These are phyloP conservation scores for Stenoptilia bipunctidactyla DNA, from an alignment of 2,888 invertebrate species.

Conservation along the genomic window DNA sequence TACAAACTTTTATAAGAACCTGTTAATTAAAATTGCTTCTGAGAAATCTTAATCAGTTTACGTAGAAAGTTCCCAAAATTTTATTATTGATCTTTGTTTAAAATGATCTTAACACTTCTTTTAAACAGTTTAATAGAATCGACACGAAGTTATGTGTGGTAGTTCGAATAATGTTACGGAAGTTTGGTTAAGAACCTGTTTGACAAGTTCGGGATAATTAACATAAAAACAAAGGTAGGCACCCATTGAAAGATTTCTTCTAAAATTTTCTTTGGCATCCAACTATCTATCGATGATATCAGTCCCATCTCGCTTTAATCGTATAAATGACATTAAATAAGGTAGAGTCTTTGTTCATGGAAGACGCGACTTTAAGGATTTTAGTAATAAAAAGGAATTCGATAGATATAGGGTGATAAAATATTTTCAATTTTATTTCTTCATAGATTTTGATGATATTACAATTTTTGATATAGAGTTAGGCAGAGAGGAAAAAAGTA, in stretches of 20 bases:
- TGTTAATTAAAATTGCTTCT: slow-evolving; percentile 8
- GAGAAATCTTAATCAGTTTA: slow-evolving; percentile 9
- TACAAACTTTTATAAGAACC: not conserved
- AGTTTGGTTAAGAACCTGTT: slow-evolving; percentile 40
- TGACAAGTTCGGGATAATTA: slow-evolving; percentile 53
- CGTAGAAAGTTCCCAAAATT: slow-evolving; percentile 8
- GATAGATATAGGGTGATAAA: no score
- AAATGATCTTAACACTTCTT: not conserved
- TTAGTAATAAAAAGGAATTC: no score
- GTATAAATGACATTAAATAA: slow-evolving; percentile 67
- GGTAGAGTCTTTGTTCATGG: slow-evolving; percentile 32
- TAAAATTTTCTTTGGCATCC: slow-evolving; percentile 47
- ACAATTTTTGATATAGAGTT: no score
- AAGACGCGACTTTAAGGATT: slow-evolving; percentile 19
- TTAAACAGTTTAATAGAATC: not conserved
- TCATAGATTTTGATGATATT: no score
- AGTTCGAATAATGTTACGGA: slow-evolving; percentile 34
- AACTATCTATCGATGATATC: slow-evolving; percentile 55
- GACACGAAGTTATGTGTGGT: slow-evolving; percentile 1
- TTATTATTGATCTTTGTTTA: slow-evolving; percentile 8
- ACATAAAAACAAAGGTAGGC: slow-evolving; percentile 64
- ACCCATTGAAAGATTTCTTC: slow-evolving; percentile 60
- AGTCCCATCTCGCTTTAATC: slow-evolving; percentile 61
- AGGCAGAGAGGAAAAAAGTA: no score
- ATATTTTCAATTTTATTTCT: no score